Percentiles rank a stretch among this genome's conserved stretches.
Evolutionary conservation across 2,113 vertebrate genomes (phyloP).

Genomic region (Xenopus laevis): DNA sequence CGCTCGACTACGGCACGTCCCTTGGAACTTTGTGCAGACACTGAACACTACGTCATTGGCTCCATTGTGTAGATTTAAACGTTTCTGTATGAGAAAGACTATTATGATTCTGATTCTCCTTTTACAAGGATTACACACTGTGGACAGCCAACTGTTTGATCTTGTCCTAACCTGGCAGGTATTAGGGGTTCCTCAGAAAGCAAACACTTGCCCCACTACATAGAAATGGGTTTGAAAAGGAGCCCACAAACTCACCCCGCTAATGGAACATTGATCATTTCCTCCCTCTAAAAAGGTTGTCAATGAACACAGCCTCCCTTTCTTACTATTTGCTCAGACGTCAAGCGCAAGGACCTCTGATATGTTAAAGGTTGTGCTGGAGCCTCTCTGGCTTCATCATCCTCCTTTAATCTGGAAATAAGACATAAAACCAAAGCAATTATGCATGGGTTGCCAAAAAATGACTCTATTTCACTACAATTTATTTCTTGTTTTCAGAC

Average conservation of each 20-base stretch:
- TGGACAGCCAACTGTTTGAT: too few species aligned
- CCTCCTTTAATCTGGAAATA: not conserved
- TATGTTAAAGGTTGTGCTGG: conserved; percentile 51
- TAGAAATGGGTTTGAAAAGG: too few species aligned
- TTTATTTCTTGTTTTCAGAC: too few species aligned
- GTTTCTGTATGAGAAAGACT: conserved; percentile 58
- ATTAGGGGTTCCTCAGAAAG: too few species aligned
- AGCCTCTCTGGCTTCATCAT: not conserved
- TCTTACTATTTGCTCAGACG: conserved; percentile 84
- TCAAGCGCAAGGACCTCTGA: conserved; percentile 86
- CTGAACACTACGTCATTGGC: conserved; percentile 88
- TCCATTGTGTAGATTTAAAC: conserved; percentile 81
- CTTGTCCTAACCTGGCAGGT: too few species aligned
- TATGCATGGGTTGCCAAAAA: not conserved
- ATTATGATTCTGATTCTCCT: not conserved
- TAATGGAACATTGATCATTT: not conserved
- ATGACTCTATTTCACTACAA: not conserved
- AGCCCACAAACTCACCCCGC: too few species aligned
- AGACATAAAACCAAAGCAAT: not conserved
- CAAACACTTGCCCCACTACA: too few species aligned
- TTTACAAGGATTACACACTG: too few species aligned
- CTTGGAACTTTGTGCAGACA: conserved; percentile 92
- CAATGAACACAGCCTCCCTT: not conserved
- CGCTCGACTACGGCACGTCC: conserved; percentile 88
- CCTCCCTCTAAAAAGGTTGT: not conserved